Percentiles rank a stretch among this genome's conserved stretches.
Evolutionary conservation across 1,140 invertebrate genomes (phyloP).

Genomic region (Pomacea maculata): DNA sequence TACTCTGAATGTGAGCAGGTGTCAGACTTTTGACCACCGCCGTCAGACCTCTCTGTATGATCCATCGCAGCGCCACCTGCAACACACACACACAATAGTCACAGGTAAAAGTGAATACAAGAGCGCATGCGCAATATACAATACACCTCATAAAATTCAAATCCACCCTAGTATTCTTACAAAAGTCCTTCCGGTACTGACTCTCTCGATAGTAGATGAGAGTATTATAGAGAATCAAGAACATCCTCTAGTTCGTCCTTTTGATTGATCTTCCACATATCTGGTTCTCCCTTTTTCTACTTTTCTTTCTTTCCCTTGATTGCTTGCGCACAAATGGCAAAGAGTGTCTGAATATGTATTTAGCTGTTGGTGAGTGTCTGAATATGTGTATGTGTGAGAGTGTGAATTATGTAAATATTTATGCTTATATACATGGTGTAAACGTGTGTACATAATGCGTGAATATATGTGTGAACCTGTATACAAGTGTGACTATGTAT

Average conservation of each 20-base stretch:
- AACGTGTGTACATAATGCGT: not conserved
- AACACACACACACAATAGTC: too few species aligned
- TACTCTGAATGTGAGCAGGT: too few species aligned
- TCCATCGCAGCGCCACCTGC: too few species aligned
- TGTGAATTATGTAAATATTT: not conserved
- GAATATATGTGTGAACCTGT: not conserved
- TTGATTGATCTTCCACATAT: too few species aligned
- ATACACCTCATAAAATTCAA: not conserved
- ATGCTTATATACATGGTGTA: not conserved
- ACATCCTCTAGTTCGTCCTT: not conserved
- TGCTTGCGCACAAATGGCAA: not conserved
- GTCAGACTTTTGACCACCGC: too few species aligned
- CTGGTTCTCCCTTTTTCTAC: not conserved
- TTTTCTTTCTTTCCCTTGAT: too few species aligned
- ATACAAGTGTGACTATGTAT: not conserved
- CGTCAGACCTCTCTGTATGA: too few species aligned
- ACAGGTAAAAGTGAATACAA: not conserved
- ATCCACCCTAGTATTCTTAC: too few species aligned
- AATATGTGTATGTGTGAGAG: not conserved
- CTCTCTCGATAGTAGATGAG: not conserved
- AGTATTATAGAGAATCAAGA: not conserved
- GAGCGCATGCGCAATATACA: not conserved
- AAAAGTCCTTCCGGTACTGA: too few species aligned
- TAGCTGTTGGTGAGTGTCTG: not conserved
- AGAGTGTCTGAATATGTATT: not conserved